Conservation (phyloP, 2,113 vertebrate genomes). For the Eupsittula cactorum region DNA sequence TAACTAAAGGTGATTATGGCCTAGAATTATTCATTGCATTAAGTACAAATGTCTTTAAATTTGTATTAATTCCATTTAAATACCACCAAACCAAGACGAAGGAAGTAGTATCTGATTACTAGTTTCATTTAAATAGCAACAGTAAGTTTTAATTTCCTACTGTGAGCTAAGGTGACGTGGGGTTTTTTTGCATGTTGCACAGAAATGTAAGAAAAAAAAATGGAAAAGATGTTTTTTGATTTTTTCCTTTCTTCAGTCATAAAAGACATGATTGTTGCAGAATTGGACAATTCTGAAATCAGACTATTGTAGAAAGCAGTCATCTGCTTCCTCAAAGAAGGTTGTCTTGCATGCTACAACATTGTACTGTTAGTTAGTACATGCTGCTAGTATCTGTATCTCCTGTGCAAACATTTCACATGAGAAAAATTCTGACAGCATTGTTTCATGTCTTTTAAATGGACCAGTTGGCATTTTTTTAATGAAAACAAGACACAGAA, state of each 20-base stretch:
- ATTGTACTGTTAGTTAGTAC: not conserved
- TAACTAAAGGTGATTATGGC: not conserved
- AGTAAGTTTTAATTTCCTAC: slow-evolving; percentile 24
- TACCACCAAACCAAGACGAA: slow-evolving; percentile 48
- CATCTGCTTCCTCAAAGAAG: not conserved
- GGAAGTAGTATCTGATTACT: slow-evolving; percentile 41
- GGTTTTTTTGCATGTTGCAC: not conserved
- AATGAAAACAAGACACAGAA: not conserved
- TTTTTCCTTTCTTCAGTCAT: not conserved
- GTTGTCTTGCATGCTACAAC: not conserved
- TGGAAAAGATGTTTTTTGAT: not conserved
- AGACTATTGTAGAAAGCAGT: not conserved
- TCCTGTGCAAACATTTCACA: not conserved
- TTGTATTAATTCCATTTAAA: slow-evolving; percentile 63
- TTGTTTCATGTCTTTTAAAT: not conserved
- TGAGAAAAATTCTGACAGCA: not conserved
- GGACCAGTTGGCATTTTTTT: not conserved
- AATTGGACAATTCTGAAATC: not conserved
- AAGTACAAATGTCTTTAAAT: slow-evolving; percentile 10
- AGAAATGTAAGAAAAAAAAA: slow-evolving; percentile 21
- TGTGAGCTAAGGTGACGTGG: not conserved
- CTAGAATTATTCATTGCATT: slow-evolving; percentile 4
- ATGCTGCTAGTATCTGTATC: not conserved
- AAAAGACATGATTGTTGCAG: not conserved
- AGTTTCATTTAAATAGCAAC: slow-evolving; percentile 21